These are phyloP conservation scores for Rhagium mordax DNA, from an alignment of 2,888 invertebrate genomes.

Conservation along the genomic window DNA sequence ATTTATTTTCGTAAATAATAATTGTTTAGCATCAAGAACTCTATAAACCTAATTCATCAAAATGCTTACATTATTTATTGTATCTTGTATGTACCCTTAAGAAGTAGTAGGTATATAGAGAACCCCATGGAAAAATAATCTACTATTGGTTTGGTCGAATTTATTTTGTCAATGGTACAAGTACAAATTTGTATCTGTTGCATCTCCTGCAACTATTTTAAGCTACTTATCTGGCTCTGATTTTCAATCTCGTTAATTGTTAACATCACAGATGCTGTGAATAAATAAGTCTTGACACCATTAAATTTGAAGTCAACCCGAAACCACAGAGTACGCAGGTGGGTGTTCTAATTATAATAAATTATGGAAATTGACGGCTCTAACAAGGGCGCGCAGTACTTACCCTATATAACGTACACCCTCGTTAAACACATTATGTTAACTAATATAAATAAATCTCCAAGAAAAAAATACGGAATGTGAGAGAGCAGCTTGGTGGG, in stretches of 20 bases:
- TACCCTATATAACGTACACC: background rate
- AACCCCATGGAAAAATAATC: no score
- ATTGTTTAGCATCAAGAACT: no score
- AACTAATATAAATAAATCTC: conserved; percentile 6
- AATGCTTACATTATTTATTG: no score
- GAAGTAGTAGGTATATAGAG: no score
- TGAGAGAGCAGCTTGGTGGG: background rate
- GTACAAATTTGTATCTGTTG: no score
- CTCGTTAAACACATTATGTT: background rate
- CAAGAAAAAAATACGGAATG: background rate
- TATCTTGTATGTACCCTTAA: no score
- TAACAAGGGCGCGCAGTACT: background rate
- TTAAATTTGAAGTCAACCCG: conserved; percentile 15
- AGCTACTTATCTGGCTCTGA: background rate
- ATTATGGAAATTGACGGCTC: conserved; percentile 1
- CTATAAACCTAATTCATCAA: no score
- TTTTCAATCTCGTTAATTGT: conserved; percentile 7
- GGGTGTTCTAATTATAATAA: conserved; percentile 25
- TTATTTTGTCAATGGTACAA: no score
- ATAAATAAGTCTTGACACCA: conserved; percentile 2
- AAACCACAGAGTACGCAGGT: conserved; percentile 14
- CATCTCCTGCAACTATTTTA: background rate
- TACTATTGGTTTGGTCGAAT: no score
- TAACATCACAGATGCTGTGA: background rate
- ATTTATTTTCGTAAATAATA: no score